phyloP scores from a whole-genome alignment of 1,140 invertebrate species.

The Macrocentrus cingulum region DNA sequence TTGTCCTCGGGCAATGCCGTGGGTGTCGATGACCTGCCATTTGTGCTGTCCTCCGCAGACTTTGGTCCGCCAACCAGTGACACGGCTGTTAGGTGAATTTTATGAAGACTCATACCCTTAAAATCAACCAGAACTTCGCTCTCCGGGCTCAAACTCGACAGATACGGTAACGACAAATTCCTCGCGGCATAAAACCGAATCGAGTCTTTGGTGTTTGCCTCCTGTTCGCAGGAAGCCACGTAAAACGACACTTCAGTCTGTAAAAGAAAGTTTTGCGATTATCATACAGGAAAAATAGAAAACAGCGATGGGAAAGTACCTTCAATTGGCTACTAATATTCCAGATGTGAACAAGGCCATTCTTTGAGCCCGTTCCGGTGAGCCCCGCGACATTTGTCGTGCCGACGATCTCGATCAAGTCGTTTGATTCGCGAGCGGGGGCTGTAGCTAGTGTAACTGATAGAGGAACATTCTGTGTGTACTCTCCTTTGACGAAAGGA shows the following conservation, averaged over 20 bases:
- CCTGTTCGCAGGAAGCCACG: conserved; percentile 44
- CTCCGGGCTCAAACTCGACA: conserved; percentile 45
- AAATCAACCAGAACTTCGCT: conserved; percentile 45
- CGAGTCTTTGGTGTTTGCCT: conserved; percentile 50
- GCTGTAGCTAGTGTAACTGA: conserved; percentile 85
- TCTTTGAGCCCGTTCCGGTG: conserved; percentile 63
- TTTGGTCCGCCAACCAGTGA: conserved; percentile 55
- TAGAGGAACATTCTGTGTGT: conserved; percentile 93
- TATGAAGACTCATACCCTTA: conserved; percentile 40
- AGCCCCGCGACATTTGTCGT: conserved; percentile 67
- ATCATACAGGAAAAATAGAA: background rate
- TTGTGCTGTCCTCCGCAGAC: conserved; percentile 32
- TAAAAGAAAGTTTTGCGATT: conserved; percentile 27
- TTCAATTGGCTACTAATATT: conserved; percentile 72
- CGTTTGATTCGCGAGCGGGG: conserved; percentile 69
- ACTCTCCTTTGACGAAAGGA: conserved; percentile 91
- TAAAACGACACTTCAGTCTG: conserved; percentile 54
- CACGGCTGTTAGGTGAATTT: conserved; percentile 56
- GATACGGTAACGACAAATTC: conserved; percentile 41
- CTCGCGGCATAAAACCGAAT: conserved; percentile 48
- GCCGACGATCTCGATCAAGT: conserved; percentile 70
- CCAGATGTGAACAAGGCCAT: conserved; percentile 70
- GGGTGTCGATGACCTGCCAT: conserved; percentile 29
- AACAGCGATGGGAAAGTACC: conserved; percentile 38
- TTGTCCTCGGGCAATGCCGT: conserved; percentile 23